phyloP scores from a whole-genome alignment of 2,113 vertebrate species.

The Blennius ocellaris region DNA sequence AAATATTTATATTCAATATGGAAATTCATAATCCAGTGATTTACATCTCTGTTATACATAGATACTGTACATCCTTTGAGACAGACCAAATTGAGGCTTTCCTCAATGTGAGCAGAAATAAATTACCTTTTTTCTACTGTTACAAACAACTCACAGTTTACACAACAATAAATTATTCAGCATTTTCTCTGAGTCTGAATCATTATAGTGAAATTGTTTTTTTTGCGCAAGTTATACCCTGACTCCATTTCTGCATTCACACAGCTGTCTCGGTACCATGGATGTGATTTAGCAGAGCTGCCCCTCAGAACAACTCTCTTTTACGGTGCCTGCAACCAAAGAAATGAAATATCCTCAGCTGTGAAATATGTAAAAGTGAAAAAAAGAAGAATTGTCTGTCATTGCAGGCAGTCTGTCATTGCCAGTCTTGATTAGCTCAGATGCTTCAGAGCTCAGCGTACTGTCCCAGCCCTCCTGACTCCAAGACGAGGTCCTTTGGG shows the following conservation, averaged over 20 bases:
- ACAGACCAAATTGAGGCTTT: background rate
- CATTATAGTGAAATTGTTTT: slow-evolving; percentile 8
- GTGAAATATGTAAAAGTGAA: slow-evolving; percentile 58
- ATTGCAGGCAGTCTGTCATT: slow-evolving; percentile 69
- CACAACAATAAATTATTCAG: slow-evolving; percentile 1
- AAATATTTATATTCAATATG: background rate
- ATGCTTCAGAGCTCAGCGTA: slow-evolving; percentile 63
- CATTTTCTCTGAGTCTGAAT: slow-evolving; percentile 8
- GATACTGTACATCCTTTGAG: background rate
- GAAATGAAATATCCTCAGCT: slow-evolving; percentile 53
- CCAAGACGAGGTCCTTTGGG: slow-evolving; percentile 65
- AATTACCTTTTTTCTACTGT: background rate
- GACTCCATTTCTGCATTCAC: slow-evolving; percentile 31
- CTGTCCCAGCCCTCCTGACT: slow-evolving; percentile 58
- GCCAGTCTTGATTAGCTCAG: slow-evolving; percentile 72
- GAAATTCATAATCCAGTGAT: background rate
- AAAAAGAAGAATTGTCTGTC: slow-evolving; percentile 39
- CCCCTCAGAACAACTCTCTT: slow-evolving; percentile 39
- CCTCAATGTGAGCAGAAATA: slow-evolving; percentile 9
- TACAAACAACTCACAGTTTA: slow-evolving; percentile 7
- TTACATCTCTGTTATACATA: background rate
- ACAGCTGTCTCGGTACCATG: slow-evolving; percentile 10
- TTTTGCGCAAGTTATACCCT: slow-evolving; percentile 36
- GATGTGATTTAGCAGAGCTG: slow-evolving; percentile 51
- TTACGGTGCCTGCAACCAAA: slow-evolving; percentile 43